Conservation (phyloP, 30 jellyfish, hydroid and myxozoan species). For the Turritopsis dohrnii region DNA sequence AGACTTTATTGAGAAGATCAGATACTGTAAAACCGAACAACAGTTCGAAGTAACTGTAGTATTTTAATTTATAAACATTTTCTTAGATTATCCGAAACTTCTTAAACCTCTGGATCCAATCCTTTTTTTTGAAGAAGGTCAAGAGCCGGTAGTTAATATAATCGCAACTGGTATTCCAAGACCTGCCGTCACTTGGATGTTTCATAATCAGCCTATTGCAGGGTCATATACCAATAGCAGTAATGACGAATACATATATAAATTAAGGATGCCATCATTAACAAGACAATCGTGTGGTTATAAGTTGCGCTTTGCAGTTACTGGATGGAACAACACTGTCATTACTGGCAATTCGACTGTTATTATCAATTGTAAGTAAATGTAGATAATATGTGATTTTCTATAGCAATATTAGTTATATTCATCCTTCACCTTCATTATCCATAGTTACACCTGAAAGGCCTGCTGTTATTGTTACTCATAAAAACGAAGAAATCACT, state of each 20-base stretch:
- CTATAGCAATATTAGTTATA: too few relatives aligned
- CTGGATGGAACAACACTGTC: not conserved
- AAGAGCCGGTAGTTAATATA: not conserved
- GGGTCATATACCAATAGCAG: not conserved
- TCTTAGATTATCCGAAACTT: not conserved
- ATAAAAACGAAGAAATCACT: too few relatives aligned
- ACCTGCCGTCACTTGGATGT: not conserved
- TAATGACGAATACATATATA: not conserved
- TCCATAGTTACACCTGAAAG: too few relatives aligned
- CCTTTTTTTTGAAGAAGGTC: not conserved
- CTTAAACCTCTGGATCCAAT: not conserved
- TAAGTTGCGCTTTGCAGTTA: not conserved
- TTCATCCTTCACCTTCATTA: not conserved
- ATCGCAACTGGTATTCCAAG: not conserved
- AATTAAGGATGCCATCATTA: not conserved
- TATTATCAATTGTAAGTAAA: not conserved
- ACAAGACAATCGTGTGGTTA: not conserved
- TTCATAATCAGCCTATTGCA: not conserved
- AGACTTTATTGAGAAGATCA: too few relatives aligned
- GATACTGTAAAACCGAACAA: too few relatives aligned
- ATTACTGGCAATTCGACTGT: not conserved
- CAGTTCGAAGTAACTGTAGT: too few relatives aligned
- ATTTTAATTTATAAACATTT: too few relatives aligned
- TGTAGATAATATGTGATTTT: too few relatives aligned
- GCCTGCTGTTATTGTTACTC: too few relatives aligned